Percentiles rank a stretch among this genome's conserved stretches.
These are phyloP conservation scores for Epiblema foenella DNA, from an alignment of 2,888 invertebrate species.

Conservation along the genomic window DNA sequence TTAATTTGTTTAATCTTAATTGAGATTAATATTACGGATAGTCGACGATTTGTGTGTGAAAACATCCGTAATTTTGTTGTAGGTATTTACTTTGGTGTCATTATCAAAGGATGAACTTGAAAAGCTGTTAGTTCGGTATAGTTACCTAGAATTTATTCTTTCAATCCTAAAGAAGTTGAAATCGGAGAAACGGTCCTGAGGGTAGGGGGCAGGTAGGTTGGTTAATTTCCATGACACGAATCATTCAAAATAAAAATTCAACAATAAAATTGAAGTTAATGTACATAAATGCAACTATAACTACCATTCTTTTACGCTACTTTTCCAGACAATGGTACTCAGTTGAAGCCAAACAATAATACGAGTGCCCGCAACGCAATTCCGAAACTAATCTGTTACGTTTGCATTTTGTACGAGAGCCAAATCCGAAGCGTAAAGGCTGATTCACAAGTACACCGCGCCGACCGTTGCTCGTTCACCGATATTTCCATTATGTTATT, in stretches of 20 bases:
- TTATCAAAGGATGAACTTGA: too few relatives aligned
- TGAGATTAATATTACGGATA: slow-evolving; percentile 69
- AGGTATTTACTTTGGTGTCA: too few relatives aligned
- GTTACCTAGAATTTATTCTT: too few relatives aligned
- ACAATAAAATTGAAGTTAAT: slow-evolving; percentile 16
- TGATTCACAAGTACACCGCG: background rate
- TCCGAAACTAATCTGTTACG: slow-evolving; percentile 73
- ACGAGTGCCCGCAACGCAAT: slow-evolving; percentile 62
- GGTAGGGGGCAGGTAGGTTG: background rate
- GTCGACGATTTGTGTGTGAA: slow-evolving; percentile 11
- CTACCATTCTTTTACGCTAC: slow-evolving; percentile 37
- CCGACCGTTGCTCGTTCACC: background rate
- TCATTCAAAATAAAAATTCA: background rate
- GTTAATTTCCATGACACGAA: background rate
- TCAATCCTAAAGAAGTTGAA: too few relatives aligned
- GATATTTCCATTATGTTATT: too few relatives aligned
- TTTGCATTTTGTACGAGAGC: slow-evolving; percentile 72
- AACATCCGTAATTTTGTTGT: background rate
- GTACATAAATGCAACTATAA: slow-evolving; percentile 28
- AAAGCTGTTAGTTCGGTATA: too few relatives aligned
- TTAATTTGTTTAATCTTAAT: slow-evolving; percentile 75
- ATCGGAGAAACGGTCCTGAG: too few relatives aligned
- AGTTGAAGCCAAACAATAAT: slow-evolving; percentile 63
- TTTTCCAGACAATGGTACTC: slow-evolving; percentile 52
- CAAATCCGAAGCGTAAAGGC: slow-evolving; percentile 59